Evolutionary conservation across 2,888 invertebrate species (phyloP).

Genomic region (Drosophila macrospina): DNA sequence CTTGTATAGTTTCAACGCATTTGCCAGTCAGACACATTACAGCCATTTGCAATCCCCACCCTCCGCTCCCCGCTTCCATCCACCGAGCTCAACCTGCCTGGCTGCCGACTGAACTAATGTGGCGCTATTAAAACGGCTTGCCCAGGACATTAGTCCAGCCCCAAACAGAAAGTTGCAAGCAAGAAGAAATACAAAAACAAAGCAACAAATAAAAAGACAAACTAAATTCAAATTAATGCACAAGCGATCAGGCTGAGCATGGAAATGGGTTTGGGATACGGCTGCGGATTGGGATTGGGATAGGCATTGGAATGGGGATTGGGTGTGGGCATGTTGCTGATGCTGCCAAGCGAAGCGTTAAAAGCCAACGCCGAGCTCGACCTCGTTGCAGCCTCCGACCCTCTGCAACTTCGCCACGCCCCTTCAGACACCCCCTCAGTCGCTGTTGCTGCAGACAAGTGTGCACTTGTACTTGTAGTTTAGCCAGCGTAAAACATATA

Average conservation of each 20-base stretch:
- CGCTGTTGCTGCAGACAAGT: constrained; percentile 64
- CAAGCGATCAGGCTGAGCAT: constrained; percentile 48
- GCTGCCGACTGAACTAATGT: constrained; percentile 57
- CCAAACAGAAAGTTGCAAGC: constrained; percentile 13
- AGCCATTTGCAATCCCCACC: constrained; percentile 37
- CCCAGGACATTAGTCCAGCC: constrained; percentile 63
- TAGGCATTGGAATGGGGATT: neutral
- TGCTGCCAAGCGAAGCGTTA: constrained; percentile 63
- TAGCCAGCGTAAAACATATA: constrained; percentile 79
- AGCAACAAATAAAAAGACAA: constrained; percentile 17
- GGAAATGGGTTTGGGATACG: neutral
- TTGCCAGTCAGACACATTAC: constrained; percentile 30
- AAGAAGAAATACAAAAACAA: neutral
- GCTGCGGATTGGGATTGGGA: neutral
- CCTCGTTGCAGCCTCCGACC: constrained; percentile 44
- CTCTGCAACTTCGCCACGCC: neutral
- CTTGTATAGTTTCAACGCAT: constrained; percentile 15
- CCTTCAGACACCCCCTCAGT: constrained; percentile 14
- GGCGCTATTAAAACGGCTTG: constrained; percentile 67
- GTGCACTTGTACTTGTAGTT: constrained; percentile 76
- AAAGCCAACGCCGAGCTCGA: constrained; percentile 60
- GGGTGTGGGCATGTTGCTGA: constrained; percentile 19
- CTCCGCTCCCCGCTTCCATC: neutral
- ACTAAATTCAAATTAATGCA: constrained; percentile 68
- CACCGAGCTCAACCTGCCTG: neutral